Evolutionary conservation across 2,113 vertebrate genomes (phyloP), one percentile per base, ranked within the genome.

Genomic region (Podiceps cristatus): DNA sequence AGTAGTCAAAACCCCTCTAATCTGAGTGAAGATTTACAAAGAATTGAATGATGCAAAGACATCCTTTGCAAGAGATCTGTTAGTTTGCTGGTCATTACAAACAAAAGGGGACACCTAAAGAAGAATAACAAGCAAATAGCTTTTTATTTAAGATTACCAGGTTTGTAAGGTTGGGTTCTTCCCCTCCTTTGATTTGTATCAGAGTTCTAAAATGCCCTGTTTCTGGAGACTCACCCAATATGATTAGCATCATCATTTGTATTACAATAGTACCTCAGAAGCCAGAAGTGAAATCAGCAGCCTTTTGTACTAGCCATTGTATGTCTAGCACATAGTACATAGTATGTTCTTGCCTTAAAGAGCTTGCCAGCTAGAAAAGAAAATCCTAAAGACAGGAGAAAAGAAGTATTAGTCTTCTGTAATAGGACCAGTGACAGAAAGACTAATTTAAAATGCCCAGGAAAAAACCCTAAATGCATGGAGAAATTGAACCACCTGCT

Each of bases 281-380:
- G 24, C 31, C 63, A 96, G 52, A 66, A 86, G 49, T 47, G 42
- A 96, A 91, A 95, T 95, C 93, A 91, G 76, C 77, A 89, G 80
- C 79, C 86, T 94, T 94, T 97, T 89, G 67, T 95, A 58, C 55
- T 33, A 55, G 40, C 60, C 31, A 24, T 9, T 88, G 67, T 35
- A 44, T 42, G 50, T 37, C 37, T 37, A 37, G 37, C 37, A 37
- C 37, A 37, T 37, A 37, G 37, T 37, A 37, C 37, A 37, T 37
- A 37, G 37, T 37, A 37, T 37, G 49, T 63, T 31, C 67, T 86
- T 80, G 55, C 86, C 37, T 90, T 84, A 49, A 83, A 88, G 78
- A 88, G 82, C 63, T 90, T 74, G 80, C 55, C 42, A 89, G 84
- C 55, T 71, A 2, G 81, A 75, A 86, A 59, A 81, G 59, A 33